Evolutionary conservation across 2,113 vertebrate species (phyloP).

Genomic region (Archilochus colubris): DNA sequence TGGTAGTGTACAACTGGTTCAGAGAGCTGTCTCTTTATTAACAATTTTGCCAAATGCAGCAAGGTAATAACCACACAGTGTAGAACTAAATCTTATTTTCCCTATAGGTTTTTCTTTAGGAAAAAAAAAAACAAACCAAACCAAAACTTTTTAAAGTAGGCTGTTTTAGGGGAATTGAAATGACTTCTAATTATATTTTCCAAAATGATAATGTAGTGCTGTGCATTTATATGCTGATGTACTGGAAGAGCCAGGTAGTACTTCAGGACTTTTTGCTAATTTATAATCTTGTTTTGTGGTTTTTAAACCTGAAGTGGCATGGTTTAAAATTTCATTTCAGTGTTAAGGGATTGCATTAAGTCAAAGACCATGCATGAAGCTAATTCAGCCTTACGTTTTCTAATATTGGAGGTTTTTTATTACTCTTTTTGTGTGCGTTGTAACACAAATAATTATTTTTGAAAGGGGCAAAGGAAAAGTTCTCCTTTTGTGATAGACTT

Average conservation of each 20-base stretch:
- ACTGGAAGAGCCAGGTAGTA: not conserved
- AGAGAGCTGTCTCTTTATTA: not conserved
- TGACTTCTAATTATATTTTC: not conserved
- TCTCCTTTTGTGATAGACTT: constrained; percentile 50
- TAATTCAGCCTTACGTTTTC: not conserved
- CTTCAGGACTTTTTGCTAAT: constrained; percentile 3
- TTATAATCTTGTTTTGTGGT: not conserved
- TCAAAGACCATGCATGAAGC: not conserved
- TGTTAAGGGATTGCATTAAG: not conserved
- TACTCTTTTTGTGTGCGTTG: not conserved
- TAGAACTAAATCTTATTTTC: not conserved
- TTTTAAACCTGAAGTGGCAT: not conserved
- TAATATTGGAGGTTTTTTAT: not conserved
- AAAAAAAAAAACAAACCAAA: not conserved
- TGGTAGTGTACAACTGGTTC: not conserved
- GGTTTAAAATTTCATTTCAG: not conserved
- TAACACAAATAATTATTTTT: constrained; percentile 58
- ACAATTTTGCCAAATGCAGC: not conserved
- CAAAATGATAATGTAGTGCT: not conserved
- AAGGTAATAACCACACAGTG: not conserved
- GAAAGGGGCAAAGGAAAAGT: not conserved
- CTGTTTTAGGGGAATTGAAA: not conserved
- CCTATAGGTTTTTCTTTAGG: not conserved
- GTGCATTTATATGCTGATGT: not conserved
- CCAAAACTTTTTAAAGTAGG: not conserved